Evolutionary conservation across 1,140 invertebrate genomes (phyloP).

Genomic region (Paraescarpia echinospica): DNA sequence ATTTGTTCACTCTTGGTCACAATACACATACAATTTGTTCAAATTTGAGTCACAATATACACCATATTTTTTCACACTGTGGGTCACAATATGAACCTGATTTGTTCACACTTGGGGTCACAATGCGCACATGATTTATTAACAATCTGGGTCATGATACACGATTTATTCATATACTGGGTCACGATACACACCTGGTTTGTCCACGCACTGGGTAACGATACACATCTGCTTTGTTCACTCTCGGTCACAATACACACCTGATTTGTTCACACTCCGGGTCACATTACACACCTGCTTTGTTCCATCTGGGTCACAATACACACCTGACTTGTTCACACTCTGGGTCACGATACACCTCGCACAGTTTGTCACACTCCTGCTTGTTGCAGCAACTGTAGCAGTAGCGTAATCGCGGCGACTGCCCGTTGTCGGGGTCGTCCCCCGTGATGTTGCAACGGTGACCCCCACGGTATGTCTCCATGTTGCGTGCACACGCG

Average conservation of each 20-base stretch:
- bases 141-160: no score
- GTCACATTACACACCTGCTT: constrained; percentile 11
- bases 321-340: constrained; percentile 28
- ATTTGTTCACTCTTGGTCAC: background rate
- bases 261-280: background rate
- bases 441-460: constrained; percentile 31
- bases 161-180: background rate
- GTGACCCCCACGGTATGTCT: constrained; percentile 26
- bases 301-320: constrained; percentile 23
- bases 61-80: no score
- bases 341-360: constrained; percentile 27
- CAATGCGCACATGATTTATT: no score
- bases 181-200: background rate
- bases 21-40: no score
- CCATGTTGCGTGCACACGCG: constrained; percentile 25
- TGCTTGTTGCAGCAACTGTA: constrained; percentile 31
- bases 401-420: constrained; percentile 31
- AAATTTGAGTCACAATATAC: no score
- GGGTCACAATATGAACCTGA: no score
- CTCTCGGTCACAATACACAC: background rate
- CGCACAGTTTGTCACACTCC: constrained; percentile 26
- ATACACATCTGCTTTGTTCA: background rate
- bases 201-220: background rate
- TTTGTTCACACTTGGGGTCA: no score
- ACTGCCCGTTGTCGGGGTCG: constrained; percentile 32